Conservation (phyloP, 2,888 invertebrate genomes). For the Drosophila colorata region DNA sequence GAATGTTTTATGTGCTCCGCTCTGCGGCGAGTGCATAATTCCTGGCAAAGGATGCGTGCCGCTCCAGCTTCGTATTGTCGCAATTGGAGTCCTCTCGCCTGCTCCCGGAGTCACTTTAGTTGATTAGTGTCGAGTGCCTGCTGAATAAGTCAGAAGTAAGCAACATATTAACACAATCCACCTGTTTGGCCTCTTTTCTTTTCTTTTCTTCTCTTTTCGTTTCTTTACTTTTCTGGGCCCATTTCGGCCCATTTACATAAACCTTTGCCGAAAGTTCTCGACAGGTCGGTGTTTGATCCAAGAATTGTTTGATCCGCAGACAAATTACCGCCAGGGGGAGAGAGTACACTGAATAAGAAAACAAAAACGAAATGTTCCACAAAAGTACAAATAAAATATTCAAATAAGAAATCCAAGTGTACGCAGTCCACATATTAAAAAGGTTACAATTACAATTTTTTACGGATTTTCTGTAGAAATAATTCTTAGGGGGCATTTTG, state of each 20-base stretch:
- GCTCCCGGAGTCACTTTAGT: slow-evolving; percentile 61
- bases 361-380: slow-evolving; percentile 16
- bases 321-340: slow-evolving; percentile 50
- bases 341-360: slow-evolving; percentile 12
- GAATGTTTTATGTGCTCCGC: slow-evolving; percentile 77
- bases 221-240: no score
- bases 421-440: slow-evolving; percentile 63
- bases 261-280: slow-evolving; percentile 27
- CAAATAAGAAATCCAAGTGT: slow-evolving; percentile 47
- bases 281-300: slow-evolving; percentile 24
- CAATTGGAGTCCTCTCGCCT: slow-evolving; percentile 18
- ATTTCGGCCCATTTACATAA: slow-evolving; percentile 51
- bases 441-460: slow-evolving; percentile 20
- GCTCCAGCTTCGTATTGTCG: slow-evolving; percentile 2
- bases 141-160: slow-evolving; percentile 67
- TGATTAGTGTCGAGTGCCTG: slow-evolving; percentile 78
- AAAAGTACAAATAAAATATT: slow-evolving; percentile 43
- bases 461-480: slow-evolving; percentile 13
- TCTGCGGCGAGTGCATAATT: slow-evolving; percentile 65
- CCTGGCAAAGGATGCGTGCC: slow-evolving; percentile 61
- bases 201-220: neutral
- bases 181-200: slow-evolving; percentile 33
- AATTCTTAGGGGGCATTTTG: neutral
- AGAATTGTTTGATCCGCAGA: slow-evolving; percentile 67
- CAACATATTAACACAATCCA: slow-evolving; percentile 55